phyloP scores from a whole-genome alignment of 1,140 invertebrate species.

The Oedothorax gibbosus region DNA sequence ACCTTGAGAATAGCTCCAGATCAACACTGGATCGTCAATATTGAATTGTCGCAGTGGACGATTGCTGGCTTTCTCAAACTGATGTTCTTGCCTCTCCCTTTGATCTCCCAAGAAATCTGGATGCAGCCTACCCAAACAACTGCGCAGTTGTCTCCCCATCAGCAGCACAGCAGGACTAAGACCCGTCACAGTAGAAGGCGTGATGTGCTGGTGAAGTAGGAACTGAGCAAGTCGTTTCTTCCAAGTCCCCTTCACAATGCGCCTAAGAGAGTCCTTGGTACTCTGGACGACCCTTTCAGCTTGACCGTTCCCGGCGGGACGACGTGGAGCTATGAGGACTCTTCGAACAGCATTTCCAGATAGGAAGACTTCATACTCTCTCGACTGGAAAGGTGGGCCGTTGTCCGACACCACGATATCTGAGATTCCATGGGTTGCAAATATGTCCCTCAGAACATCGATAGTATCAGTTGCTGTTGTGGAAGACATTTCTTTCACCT shows the following conservation, averaged over 20 bases:
- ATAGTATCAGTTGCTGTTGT: not conserved
- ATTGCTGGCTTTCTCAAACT: too few species aligned
- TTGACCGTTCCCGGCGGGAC: not conserved
- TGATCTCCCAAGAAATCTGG: too few species aligned
- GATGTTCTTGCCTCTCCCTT: too few species aligned
- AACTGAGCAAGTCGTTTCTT: not conserved
- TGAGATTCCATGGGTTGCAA: not conserved
- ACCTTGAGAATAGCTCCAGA: too few species aligned
- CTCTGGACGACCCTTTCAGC: constrained; percentile 12
- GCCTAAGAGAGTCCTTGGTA: constrained; percentile 11
- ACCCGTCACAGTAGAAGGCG: constrained; percentile 3
- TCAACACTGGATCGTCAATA: not conserved
- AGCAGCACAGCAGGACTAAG: too few species aligned
- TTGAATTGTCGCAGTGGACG: too few species aligned
- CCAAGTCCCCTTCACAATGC: not conserved
- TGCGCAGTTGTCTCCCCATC: too few species aligned
- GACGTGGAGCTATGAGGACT: not conserved
- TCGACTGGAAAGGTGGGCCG: too few species aligned
- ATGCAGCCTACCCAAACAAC: too few species aligned
- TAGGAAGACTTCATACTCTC: too few species aligned
- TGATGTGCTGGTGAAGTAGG: constrained; percentile 6
- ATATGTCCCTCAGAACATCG: not conserved
- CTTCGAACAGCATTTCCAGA: too few species aligned
- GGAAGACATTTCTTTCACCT: constrained; percentile 62
- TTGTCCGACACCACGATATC: not conserved